phyloP scores from a whole-genome alignment of 2,888 invertebrate genomes.

The Eueremaeus valkanovi region DNA sequence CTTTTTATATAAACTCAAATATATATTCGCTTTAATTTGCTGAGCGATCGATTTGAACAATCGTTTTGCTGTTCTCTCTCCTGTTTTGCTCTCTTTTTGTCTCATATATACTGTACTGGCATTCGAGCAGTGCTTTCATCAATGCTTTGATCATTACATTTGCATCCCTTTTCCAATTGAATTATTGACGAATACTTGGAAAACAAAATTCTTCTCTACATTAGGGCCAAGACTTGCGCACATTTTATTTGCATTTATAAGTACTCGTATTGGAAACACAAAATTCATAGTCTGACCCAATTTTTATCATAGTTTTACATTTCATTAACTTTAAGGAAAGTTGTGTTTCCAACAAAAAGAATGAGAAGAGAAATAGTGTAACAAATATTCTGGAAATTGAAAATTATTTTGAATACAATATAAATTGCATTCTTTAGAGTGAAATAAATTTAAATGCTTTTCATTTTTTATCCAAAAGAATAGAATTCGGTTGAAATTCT shows the following conservation, averaged over 20 bases:
- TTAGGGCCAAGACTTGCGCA: conserved; percentile 16
- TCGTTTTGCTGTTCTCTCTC: too few species aligned
- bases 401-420: background rate
- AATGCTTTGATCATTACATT: conserved; percentile 15
- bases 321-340: conserved; percentile 35
- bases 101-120: background rate
- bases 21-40: conserved; percentile 16
- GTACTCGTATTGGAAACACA: background rate
- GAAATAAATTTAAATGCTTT: conserved; percentile 15
- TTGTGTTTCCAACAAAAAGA: background rate
- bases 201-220: background rate
- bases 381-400: background rate
- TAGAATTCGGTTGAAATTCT: background rate
- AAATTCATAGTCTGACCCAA: conserved; percentile 20
- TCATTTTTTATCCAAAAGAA: background rate
- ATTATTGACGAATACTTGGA: conserved; percentile 34
- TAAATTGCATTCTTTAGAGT: background rate
- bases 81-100: conserved; percentile 29
- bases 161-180: conserved; percentile 32
- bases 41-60: conserved; percentile 28
- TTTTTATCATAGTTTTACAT: conserved; percentile 25
- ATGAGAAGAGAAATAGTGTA: background rate
- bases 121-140: conserved; percentile 21
- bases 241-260: conserved; percentile 14
- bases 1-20: conserved; percentile 18